phyloP scores from a whole-genome alignment of 2,888 invertebrate species.

The Patella pellucida region DNA sequence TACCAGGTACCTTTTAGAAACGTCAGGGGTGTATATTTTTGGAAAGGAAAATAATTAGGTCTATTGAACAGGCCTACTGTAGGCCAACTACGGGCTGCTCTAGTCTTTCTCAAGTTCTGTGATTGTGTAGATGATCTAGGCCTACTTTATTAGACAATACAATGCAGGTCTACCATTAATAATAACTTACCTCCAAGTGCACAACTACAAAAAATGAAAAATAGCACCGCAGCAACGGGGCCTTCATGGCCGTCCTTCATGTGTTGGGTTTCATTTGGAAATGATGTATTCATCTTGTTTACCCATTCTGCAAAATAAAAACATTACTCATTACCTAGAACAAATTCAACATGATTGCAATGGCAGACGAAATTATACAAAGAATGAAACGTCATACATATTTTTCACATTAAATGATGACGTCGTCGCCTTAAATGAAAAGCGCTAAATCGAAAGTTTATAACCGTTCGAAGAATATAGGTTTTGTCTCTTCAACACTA shows the following conservation, averaged over 20 bases:
- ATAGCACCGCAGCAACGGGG: conserved; percentile 39
- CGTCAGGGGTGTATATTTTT: too few species aligned
- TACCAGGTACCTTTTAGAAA: too few species aligned
- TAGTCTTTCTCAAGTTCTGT: too few species aligned
- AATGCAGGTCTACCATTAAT: background rate
- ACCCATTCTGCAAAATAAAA: background rate
- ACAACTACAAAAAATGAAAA: conserved; percentile 56
- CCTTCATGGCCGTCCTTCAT: background rate
- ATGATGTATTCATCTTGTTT: background rate
- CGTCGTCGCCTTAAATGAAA: too few species aligned
- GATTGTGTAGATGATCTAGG: background rate
- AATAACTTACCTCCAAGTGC: conserved; percentile 51
- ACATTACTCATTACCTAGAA: background rate
- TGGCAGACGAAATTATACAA: background rate
- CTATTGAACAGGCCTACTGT: background rate
- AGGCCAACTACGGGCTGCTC: too few species aligned
- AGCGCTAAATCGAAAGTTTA: too few species aligned
- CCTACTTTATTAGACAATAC: too few species aligned
- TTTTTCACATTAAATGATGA: too few species aligned
- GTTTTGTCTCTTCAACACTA: too few species aligned
- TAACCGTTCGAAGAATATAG: too few species aligned
- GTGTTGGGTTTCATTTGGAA: too few species aligned
- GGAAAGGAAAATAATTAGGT: conserved; percentile 9
- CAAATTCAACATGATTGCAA: background rate
- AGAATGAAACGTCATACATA: too few species aligned